phyloP scores from a whole-genome alignment of 2,888 invertebrate species.

The Melanophora roralis region DNA sequence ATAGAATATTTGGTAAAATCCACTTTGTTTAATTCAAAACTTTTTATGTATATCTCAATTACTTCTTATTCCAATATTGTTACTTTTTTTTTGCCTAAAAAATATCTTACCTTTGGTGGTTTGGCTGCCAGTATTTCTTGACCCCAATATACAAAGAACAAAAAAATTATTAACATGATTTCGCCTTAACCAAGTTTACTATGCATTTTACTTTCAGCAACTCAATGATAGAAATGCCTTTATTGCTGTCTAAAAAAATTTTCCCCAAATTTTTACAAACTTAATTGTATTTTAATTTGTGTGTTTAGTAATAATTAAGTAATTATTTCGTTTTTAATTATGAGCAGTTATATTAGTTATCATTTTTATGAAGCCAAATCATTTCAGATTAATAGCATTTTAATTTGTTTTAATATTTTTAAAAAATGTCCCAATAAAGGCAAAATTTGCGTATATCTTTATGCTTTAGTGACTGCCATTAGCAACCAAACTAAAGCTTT shows the following conservation, averaged over 20 bases:
- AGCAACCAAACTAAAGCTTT: too few relatives aligned
- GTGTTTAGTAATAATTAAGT: constrained; percentile 14
- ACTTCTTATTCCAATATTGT: too few relatives aligned
- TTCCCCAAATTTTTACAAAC: not conserved
- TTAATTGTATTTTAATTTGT: constrained; percentile 9
- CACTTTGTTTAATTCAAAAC: too few relatives aligned
- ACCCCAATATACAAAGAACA: not conserved
- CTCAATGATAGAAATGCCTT: not conserved
- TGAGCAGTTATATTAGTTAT: not conserved
- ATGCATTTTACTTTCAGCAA: not conserved
- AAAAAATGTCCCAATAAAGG: not conserved
- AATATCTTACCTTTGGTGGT: not conserved
- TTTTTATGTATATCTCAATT: too few relatives aligned
- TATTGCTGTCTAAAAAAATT: not conserved
- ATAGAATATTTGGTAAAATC: too few relatives aligned
- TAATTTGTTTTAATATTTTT: not conserved
- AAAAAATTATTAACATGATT: not conserved
- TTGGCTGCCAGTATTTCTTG: not conserved
- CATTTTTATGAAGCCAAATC: not conserved
- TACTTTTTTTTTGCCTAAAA: not conserved
- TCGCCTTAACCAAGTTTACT: not conserved
- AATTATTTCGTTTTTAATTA: not conserved
- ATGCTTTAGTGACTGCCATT: too few relatives aligned
- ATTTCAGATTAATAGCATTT: constrained; percentile 2
- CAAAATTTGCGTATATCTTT: not conserved